A percentile compares a stretch with the other conserved stretches of the same genome.
These are phyloP conservation scores for Holothuria leucospilota DNA, from an alignment of 53 echinoderm and acorn worm species.

Conservation along the genomic window DNA sequence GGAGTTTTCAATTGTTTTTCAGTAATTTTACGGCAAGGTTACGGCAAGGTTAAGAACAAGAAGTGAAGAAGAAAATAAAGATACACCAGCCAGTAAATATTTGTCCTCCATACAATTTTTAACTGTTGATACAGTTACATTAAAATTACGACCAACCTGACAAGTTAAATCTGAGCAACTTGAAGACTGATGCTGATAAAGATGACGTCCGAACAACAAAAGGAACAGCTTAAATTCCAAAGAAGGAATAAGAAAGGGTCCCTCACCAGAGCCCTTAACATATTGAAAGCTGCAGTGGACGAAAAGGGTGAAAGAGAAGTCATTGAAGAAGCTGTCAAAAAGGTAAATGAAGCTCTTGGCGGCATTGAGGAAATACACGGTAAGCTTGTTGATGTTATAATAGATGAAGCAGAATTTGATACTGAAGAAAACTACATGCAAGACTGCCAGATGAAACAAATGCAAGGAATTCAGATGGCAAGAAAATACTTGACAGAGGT, in stretches of 20 bases:
- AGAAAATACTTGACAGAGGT: constrained; percentile 12
- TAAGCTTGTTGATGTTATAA: neutral
- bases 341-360: neutral
- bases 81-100: too few species aligned
- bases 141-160: too few species aligned
- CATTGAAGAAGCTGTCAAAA: neutral
- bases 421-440: neutral
- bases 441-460: constrained; percentile 9
- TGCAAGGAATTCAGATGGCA: constrained; percentile 1
- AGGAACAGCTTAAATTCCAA: constrained; percentile 6
- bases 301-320: neutral
- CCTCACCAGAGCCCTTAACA: neutral
- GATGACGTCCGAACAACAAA: neutral
- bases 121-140: too few species aligned
- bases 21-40: too few species aligned
- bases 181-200: neutral
- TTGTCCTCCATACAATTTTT: too few species aligned
- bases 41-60: too few species aligned
- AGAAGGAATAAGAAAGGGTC: neutral
- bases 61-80: too few species aligned
- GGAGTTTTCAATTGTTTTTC: too few species aligned
- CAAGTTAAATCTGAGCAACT: too few species aligned
- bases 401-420: neutral
- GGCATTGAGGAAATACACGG: neutral
- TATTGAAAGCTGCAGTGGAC: neutral